Conservation (phyloP, 2,113 vertebrate species). For the Lontra canadensis region DNA sequence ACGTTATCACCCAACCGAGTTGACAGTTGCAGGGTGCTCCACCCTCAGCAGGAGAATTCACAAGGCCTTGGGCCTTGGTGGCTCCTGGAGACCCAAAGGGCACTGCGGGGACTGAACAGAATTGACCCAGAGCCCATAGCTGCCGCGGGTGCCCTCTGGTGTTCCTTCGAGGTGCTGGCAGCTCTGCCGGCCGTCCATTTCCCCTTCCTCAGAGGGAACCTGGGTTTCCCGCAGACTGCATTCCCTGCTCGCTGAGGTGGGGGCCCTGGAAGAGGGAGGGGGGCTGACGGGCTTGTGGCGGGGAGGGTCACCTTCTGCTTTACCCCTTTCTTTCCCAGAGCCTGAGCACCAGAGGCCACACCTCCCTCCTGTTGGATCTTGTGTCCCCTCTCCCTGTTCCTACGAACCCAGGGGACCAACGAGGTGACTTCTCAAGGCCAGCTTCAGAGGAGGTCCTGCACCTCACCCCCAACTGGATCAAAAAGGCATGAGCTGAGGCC, state of each 20-base stretch:
- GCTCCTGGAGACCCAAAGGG: background rate
- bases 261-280: background rate
- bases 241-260: background rate
- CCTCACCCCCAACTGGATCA: background rate
- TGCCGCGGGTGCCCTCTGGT: background rate
- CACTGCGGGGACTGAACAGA: background rate
- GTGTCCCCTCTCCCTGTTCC: background rate
- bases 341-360: background rate
- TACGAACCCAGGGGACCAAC: too few species aligned
- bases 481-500: background rate
- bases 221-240: accelerated
- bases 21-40: background rate
- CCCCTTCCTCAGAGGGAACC: background rate
- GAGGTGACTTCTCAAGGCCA: background rate
- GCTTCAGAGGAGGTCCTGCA: background rate
- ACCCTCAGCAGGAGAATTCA: background rate
- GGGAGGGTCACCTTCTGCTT: background rate
- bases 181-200: background rate
- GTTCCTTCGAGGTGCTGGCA: background rate
- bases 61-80: background rate
- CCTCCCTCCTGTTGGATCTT: too few species aligned
- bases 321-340: background rate
- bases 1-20: background rate
- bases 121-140: background rate
- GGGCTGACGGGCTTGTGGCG: background rate